These are phyloP conservation scores for Drosophila mercatorum DNA, from an alignment of 2,888 invertebrate genomes.

Conservation along the genomic window DNA sequence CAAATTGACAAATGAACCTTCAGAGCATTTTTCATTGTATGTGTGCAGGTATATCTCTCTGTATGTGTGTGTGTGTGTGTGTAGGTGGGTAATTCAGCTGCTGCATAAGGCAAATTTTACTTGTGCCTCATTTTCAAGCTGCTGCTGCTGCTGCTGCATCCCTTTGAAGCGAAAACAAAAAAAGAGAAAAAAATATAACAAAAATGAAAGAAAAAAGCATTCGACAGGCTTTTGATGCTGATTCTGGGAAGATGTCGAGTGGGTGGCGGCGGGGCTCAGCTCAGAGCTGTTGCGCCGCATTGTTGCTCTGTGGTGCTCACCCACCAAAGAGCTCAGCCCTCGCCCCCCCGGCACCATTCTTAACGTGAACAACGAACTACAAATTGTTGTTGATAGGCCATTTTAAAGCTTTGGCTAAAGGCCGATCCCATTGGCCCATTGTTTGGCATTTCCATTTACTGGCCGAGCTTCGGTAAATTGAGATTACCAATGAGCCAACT, in stretches of 20 bases:
- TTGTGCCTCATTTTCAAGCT: conserved; percentile 49
- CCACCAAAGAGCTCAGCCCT: neutral
- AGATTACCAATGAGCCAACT: conserved; percentile 76
- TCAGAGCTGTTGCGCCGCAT: conserved; percentile 36
- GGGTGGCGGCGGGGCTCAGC: neutral
- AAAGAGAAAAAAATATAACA: conserved; percentile 23
- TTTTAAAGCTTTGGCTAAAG: conserved; percentile 62
- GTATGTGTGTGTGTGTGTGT: conserved; percentile 3
- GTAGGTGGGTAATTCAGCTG: conserved; percentile 49
- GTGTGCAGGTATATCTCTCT: neutral
- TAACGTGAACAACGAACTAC: conserved; percentile 72
- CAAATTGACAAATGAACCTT: conserved; percentile 79
- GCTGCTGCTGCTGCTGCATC: conserved; percentile 29
- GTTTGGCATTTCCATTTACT: conserved; percentile 55
- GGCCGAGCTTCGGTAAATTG: conserved; percentile 68
- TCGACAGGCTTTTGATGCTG: conserved; percentile 78
- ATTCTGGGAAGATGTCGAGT: conserved; percentile 70
- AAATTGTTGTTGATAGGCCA: conserved; percentile 73
- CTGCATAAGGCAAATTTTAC: conserved; percentile 43
- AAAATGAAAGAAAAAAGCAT: conserved; percentile 35
- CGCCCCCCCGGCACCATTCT: conserved; percentile 2
- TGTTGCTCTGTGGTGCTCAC: conserved; percentile 33
- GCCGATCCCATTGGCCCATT: conserved; percentile 37
- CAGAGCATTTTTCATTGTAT: conserved; percentile 73
- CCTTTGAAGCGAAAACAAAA: conserved; percentile 65